Evolutionary conservation across 2,797 vertebrate species (phyloP).

Genomic region (Moxostoma hubbsi): DNA sequence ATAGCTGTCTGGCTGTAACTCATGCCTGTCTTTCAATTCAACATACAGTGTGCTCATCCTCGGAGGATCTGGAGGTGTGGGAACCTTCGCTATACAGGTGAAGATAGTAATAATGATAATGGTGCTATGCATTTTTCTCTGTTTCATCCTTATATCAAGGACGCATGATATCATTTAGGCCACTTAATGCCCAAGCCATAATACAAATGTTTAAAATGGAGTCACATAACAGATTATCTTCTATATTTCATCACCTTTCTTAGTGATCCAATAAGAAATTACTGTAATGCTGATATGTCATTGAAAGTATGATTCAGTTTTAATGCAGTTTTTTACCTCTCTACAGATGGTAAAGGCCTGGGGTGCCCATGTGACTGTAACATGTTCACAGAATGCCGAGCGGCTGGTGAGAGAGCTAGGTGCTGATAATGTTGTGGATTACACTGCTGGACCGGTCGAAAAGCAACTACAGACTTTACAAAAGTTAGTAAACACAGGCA

Average conservation of each 20-base stretch:
- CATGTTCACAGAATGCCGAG: constrained; percentile 90
- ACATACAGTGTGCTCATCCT: constrained; percentile 87
- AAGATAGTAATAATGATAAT: constrained; percentile 5
- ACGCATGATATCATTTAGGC: too few relatives aligned
- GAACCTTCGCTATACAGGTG: constrained; percentile 95
- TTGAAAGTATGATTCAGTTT: too few relatives aligned
- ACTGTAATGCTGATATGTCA: not conserved
- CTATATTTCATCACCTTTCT: not conserved
- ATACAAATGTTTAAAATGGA: not conserved
- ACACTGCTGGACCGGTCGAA: constrained; percentile 82
- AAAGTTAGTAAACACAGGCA: constrained; percentile 73
- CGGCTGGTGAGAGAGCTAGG: constrained; percentile 84
- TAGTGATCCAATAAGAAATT: not conserved
- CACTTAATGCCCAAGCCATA: not conserved
- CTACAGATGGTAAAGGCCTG: constrained; percentile 91
- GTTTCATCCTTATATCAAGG: not conserved
- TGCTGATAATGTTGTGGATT: constrained; percentile 88
- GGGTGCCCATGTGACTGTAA: constrained; percentile 92
- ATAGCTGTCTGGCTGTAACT: not conserved
- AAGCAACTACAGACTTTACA: constrained; percentile 79
- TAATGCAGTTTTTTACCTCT: not conserved
- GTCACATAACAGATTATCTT: too few relatives aligned
- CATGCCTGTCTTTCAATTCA: constrained; percentile 36
- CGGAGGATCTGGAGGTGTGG: constrained; percentile 93
- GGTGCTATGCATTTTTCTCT: not conserved